Evolutionary conservation across 2,888 invertebrate genomes (phyloP), one percentile per base, ranked within the genome.

Genomic region (Candidula unifasciata): DNA sequence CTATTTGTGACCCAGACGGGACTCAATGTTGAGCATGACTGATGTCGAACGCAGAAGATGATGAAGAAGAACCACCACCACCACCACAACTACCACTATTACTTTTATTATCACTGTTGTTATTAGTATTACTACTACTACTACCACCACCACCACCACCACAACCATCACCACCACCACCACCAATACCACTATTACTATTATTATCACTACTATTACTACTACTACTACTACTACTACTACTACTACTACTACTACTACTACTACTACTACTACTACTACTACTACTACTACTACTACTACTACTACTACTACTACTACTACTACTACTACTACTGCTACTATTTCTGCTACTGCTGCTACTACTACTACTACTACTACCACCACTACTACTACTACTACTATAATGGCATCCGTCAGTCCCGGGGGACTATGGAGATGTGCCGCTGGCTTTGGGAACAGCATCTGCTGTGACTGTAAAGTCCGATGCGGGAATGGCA

Each of bases 341-440:
- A 3, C 60, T 60, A 54, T 18, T 54, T 0, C 60, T 60, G 2
- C 60, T 60, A 16, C 66, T 68, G 3, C 68, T 13, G 27, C 68
- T 68, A 13, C 68, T 68, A 27, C 68, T 64, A 64, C 64, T 64
- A 64, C 64, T 64, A 64, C 64, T 21, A 64, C 64, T 64, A 64
- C 64, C n/a, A 64, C 64, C n/a, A 64, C 64, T 64, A 64, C 64
- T 64, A 64, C 64, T 64, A 64, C n/a, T n/a, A n/a, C n/a, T n/a
- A n/a, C n/a, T n/a, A n/a, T n/a, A n/a, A n/a, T n/a, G n/a, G n/a
- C n/a, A n/a, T n/a, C n/a, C n/a, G n/a, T n/a, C n/a, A n/a, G n/a
- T n/a, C n/a, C n/a, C n/a, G n/a, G n/a, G n/a, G n/a, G n/a, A n/a
- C n/a, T n/a, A n/a, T n/a, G n/a, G n/a, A n/a, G n/a, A n/a, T n/a